phyloP scores from a whole-genome alignment of 2,113 vertebrate genomes.

The Otocyon megalotis region DNA sequence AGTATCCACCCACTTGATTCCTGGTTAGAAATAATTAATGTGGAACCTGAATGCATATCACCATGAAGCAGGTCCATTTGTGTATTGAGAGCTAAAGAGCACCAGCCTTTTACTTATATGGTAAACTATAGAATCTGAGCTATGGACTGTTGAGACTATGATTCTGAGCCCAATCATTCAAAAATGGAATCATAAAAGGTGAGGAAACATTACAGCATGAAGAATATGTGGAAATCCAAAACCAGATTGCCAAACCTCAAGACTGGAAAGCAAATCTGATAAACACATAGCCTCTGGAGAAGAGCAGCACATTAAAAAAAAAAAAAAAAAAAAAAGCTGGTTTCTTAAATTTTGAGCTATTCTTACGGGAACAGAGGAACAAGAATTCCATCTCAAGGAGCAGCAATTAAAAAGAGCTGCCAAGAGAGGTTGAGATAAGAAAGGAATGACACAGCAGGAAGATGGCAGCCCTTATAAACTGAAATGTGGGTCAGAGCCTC shows the following conservation, averaged over 20 bases:
- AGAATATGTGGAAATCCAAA: background rate
- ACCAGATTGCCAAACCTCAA: background rate
- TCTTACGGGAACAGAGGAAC: background rate
- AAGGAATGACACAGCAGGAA: background rate
- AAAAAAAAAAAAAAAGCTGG: background rate
- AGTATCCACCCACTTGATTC: background rate
- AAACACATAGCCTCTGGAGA: background rate
- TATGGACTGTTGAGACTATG: background rate
- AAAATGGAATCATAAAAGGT: background rate
- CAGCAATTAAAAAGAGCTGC: background rate
- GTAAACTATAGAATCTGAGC: conserved; percentile 14
- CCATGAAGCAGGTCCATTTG: conserved; percentile 20
- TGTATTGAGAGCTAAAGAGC: conserved; percentile 45
- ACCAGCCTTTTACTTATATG: conserved; percentile 34
- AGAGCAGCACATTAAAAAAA: background rate
- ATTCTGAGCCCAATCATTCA: background rate
- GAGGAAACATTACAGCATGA: background rate
- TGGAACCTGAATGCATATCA: background rate
- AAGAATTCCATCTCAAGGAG: background rate
- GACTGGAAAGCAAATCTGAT: background rate
- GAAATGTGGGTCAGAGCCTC: background rate
- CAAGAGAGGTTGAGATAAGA: background rate
- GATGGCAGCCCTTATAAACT: background rate
- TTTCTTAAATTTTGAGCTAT: background rate
- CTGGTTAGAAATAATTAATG: background rate